These are phyloP conservation scores for Mechanitis messenoides DNA, from an alignment of 2,888 invertebrate genomes.

Conservation along the genomic window DNA sequence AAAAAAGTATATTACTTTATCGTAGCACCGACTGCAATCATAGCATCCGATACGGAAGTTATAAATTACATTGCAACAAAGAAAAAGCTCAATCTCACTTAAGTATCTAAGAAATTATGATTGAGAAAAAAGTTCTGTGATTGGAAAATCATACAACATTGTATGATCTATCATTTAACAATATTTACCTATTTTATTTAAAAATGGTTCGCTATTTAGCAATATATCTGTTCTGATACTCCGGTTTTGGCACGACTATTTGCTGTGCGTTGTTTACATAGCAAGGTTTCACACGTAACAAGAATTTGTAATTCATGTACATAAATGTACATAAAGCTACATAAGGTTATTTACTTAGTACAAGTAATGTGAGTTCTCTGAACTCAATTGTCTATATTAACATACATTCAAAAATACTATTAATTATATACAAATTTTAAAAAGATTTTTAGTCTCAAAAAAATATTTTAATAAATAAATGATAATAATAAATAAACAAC, in stretches of 20 bases:
- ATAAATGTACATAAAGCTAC: background rate
- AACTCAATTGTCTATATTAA: too few species aligned
- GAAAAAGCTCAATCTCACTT: background rate
- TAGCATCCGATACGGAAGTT: background rate
- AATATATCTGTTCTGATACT: background rate
- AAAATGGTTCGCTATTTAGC: too few species aligned
- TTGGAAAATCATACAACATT: too few species aligned
- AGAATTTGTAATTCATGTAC: conserved; percentile 2
- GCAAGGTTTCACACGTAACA: conserved; percentile 2
- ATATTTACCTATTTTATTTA: too few species aligned
- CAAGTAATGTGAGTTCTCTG: background rate
- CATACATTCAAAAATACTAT: too few species aligned
- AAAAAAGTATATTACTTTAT: background rate
- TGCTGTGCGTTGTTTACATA: conserved; percentile 1
- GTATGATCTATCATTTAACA: too few species aligned
- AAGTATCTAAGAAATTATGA: too few species aligned
- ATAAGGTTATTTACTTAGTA: background rate
- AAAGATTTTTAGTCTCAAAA: too few species aligned
- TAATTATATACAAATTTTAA: too few species aligned
- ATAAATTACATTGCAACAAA: conserved; percentile 1
- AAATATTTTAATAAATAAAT: too few species aligned
- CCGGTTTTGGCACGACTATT: background rate
- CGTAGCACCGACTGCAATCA: background rate
- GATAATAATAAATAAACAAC: too few species aligned
- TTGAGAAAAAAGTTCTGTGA: too few species aligned